phyloP scores from a whole-genome alignment of 2,888 invertebrate genomes.

The Hypercompe scribonia region DNA sequence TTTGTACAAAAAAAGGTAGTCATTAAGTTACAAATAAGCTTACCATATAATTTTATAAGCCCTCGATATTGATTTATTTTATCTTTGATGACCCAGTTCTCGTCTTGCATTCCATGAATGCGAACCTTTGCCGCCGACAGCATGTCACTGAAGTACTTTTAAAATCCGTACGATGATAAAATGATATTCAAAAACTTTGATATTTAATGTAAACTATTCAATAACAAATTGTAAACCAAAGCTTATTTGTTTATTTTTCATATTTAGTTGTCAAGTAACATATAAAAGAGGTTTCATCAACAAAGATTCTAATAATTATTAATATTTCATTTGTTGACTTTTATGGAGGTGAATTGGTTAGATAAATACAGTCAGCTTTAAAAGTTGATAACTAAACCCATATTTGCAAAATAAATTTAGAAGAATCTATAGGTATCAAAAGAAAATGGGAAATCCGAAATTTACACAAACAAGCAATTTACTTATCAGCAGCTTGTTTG shows the following conservation, averaged over 20 bases:
- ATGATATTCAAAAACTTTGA: conserved; percentile 8
- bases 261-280: not conserved
- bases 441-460: too few relatives aligned
- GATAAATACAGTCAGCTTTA: too few relatives aligned
- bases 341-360: too few relatives aligned
- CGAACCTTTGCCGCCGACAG: conserved; percentile 86
- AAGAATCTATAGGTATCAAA: too few relatives aligned
- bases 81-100: conserved; percentile 89
- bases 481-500: too few relatives aligned
- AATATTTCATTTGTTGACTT: too few relatives aligned
- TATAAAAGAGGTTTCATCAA: not conserved
- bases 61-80: conserved; percentile 89
- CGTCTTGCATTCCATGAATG: conserved; percentile 88
- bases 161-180: not conserved
- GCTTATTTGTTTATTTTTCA: conserved; percentile 1
- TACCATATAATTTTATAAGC: conserved; percentile 88
- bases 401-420: too few relatives aligned
- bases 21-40: conserved; percentile 41
- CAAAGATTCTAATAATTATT: too few relatives aligned
- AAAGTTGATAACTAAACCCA: too few relatives aligned
- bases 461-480: too few relatives aligned
- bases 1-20: too few relatives aligned
- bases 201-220: conserved; percentile 5
- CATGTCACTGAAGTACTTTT: conserved; percentile 64
- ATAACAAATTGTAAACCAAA: conserved; percentile 14